Conservation (phyloP, 2,797 vertebrate genomes). For the Lagothrix lagotricha region DNA sequence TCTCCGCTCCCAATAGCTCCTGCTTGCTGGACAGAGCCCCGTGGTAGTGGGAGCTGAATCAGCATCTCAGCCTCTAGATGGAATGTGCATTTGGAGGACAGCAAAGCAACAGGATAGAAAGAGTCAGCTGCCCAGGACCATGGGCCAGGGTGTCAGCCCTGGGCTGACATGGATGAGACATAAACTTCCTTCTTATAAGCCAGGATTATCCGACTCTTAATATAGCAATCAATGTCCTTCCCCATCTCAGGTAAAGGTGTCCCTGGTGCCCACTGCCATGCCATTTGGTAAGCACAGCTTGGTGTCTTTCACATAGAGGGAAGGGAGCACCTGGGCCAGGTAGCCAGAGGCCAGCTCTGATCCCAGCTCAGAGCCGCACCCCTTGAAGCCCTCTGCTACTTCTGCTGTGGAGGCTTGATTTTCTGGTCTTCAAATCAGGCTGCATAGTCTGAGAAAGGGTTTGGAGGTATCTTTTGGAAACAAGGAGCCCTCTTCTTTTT, state of each 20-base stretch:
- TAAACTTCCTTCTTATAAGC: background rate
- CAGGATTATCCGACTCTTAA: background rate
- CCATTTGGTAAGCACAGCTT: background rate
- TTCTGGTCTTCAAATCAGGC: background rate
- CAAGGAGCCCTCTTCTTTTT: background rate
- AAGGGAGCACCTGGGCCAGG: background rate
- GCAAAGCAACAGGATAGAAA: background rate
- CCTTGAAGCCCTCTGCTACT: background rate
- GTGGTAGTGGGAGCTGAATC: background rate
- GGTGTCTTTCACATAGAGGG: background rate
- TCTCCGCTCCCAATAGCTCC: background rate
- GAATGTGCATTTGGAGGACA: background rate
- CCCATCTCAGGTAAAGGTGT: background rate
- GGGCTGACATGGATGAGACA: fast-evolving
- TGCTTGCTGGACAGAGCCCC: background rate
- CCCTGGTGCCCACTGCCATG: background rate
- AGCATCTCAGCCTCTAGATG: background rate
- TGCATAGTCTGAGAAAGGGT: background rate
- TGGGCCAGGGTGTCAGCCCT: background rate
- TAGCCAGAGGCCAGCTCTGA: background rate
- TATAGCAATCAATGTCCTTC: background rate
- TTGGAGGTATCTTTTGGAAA: background rate
- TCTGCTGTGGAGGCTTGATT: background rate
- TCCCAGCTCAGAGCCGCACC: background rate
- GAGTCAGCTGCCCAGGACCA: background rate